phyloP scores from a whole-genome alignment of 2,888 invertebrate genomes.

The Stenchaetothrips biformis region DNA sequence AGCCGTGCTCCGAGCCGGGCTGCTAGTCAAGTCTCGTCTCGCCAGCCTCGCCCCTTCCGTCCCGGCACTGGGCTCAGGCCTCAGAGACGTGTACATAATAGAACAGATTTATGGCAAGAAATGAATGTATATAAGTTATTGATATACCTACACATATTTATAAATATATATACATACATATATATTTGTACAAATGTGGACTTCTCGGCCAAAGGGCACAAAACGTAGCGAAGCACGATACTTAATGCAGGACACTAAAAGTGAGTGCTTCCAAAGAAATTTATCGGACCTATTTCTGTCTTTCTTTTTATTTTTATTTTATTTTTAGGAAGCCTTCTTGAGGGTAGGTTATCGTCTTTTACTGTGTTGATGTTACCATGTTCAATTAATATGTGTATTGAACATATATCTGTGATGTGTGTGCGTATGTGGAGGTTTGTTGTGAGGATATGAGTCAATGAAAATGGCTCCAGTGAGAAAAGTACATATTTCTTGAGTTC shows the following conservation, averaged over 20 bases:
- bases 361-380: conserved; percentile 24
- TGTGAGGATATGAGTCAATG: not conserved
- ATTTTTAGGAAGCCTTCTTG: not conserved
- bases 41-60: not conserved
- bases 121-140: not conserved
- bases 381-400: conserved; percentile 12
- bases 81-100: not conserved
- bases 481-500: not conserved
- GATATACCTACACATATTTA: not conserved
- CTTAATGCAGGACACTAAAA: conserved; percentile 21
- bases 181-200: conserved; percentile 15
- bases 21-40: conserved; percentile 5
- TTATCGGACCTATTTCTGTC: conserved; percentile 4
- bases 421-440: not conserved
- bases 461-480: not conserved
- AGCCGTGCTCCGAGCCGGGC: not conserved
- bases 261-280: conserved; percentile 21
- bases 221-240: not conserved
- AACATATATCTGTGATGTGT: conserved; percentile 22
- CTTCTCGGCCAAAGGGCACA: conserved; percentile 18
- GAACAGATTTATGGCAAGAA: not conserved
- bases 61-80: not conserved
- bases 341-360: not conserved
- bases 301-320: not conserved
- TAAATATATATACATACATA: not conserved